These are phyloP conservation scores for Trichonephila inaurata DNA, from an alignment of 1,140 invertebrate species.

Conservation along the genomic window DNA sequence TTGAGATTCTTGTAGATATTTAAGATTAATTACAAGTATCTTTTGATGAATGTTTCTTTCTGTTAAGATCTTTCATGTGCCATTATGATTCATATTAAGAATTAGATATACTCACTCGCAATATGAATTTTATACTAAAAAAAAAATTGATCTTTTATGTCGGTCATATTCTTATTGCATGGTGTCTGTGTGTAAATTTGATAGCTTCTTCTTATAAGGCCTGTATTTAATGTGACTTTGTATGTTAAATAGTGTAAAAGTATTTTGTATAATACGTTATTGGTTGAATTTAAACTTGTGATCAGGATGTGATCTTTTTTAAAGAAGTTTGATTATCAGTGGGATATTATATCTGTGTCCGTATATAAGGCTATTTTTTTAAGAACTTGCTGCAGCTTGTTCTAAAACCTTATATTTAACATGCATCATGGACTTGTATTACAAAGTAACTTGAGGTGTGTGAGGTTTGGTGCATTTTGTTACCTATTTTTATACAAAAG, in stretches of 20 bases:
- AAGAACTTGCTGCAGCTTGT: constrained; percentile 33
- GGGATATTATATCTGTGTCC: background rate
- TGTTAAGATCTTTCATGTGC: constrained; percentile 29
- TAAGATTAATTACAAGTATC: background rate
- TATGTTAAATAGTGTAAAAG: background rate
- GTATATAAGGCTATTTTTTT: constrained; percentile 60
- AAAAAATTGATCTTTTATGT: constrained; percentile 3
- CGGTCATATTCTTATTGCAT: background rate
- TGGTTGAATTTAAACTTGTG: constrained; percentile 31
- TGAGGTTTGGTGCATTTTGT: constrained; percentile 14
- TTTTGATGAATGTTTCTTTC: background rate
- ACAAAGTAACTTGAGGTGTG: background rate
- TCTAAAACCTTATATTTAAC: constrained; percentile 51
- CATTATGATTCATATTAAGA: constrained; percentile 2
- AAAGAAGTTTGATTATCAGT: background rate
- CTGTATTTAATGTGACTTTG: background rate
- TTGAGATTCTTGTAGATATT: background rate
- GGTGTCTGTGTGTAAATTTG: background rate
- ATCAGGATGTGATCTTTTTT: constrained; percentile 55
- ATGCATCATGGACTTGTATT: background rate
- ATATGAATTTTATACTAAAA: constrained; percentile 8
- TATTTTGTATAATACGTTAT: constrained; percentile 45
- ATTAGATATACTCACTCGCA: constrained; percentile 4
- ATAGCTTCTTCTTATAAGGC: background rate
- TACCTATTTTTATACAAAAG: constrained; percentile 54